Conservation (phyloP, 2,888 invertebrate genomes). For the Cremastinae sp. region DNA sequence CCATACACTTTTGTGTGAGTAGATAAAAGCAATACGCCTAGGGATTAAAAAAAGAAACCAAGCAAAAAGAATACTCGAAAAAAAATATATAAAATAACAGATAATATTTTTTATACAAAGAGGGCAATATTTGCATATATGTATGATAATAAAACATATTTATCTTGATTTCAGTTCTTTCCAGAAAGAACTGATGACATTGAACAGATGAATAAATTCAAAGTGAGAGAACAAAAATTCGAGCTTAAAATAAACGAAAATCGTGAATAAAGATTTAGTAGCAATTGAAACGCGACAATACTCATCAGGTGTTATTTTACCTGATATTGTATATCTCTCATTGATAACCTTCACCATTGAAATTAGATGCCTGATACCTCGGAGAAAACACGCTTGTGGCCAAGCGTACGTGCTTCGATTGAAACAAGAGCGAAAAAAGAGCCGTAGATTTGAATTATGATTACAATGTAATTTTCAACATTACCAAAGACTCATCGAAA, state of each 20-base stretch:
- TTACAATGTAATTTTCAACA: too few species aligned
- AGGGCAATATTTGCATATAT: too few species aligned
- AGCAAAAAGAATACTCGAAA: neutral
- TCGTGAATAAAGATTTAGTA: neutral
- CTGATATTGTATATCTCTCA: neutral
- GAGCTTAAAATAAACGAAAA: neutral
- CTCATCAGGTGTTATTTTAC: too few species aligned
- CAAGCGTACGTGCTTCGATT: conserved; percentile 2
- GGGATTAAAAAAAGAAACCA: too few species aligned
- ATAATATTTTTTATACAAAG: too few species aligned
- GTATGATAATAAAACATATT: too few species aligned
- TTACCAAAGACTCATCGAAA: too few species aligned
- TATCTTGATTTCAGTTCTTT: too few species aligned
- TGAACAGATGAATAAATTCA: too few species aligned
- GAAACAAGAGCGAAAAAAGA: neutral
- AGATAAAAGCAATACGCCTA: too few species aligned
- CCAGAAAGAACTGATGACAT: neutral
- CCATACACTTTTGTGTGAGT: conserved; percentile 80
- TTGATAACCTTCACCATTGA: conserved; percentile 30
- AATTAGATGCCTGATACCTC: conserved; percentile 20
- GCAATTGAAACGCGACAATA: too few species aligned
- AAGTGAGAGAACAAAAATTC: too few species aligned
- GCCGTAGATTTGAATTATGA: neutral
- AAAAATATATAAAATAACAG: neutral
- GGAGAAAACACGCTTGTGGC: neutral